Percentiles rank a stretch among this genome's conserved stretches.
These are phyloP conservation scores for Cyrtodaria siliqua DNA, from an alignment of 2,888 invertebrate genomes.

Conservation along the genomic window DNA sequence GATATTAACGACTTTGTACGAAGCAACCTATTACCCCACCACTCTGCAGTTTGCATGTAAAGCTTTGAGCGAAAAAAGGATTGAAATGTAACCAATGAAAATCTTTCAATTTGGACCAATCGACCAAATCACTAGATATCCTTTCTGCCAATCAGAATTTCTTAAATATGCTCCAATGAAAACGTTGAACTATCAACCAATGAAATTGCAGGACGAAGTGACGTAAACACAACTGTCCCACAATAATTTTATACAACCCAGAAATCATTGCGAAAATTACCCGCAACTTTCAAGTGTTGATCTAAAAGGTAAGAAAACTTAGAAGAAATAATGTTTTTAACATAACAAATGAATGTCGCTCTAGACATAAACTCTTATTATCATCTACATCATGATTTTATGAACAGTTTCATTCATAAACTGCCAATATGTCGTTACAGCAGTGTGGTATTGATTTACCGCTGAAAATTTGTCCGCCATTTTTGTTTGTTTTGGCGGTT, in stretches of 20 bases:
- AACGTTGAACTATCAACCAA: conserved; percentile 37
- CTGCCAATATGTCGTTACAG: no score
- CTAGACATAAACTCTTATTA: no score
- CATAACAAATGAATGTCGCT: no score
- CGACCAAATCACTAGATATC: not conserved
- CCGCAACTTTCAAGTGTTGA: conserved; percentile 51
- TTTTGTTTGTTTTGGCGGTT: no score
- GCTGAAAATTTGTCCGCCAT: no score
- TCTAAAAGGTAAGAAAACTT: conserved; percentile 32
- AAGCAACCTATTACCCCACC: conserved; percentile 16
- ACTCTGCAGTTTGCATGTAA: not conserved
- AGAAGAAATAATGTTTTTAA: no score
- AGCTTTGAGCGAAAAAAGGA: conserved; percentile 28
- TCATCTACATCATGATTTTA: no score
- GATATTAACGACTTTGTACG: not conserved
- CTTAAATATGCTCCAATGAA: conserved; percentile 54
- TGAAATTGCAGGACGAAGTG: conserved; percentile 22
- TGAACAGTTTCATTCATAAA: no score
- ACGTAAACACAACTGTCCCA: not conserved
- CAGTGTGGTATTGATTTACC: no score
- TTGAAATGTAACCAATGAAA: conserved; percentile 55
- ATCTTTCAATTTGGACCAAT: conserved; percentile 23
- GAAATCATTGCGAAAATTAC: conserved; percentile 51
- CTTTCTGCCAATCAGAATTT: conserved; percentile 56
- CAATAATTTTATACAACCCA: conserved; percentile 37